Evolutionary conservation across 2,888 invertebrate genomes (phyloP).

Genomic region (Cataglyphis albicans): DNA sequence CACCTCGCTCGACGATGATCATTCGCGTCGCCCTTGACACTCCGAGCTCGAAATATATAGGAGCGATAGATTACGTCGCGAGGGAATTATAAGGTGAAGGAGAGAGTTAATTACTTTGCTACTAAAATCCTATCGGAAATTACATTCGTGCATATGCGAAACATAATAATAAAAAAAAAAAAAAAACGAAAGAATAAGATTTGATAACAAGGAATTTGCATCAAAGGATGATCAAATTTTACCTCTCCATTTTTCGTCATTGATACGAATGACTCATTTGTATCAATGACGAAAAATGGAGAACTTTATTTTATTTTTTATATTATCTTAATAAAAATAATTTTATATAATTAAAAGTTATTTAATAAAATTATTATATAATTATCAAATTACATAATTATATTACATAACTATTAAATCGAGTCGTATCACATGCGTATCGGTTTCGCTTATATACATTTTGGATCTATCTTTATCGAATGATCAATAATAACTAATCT

Average conservation of each 20-base stretch:
- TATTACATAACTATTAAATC: background rate
- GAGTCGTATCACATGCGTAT: background rate
- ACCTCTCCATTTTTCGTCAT: too few relatives aligned
- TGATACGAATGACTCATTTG: background rate
- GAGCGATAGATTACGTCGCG: constrained; percentile 24
- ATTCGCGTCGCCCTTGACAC: constrained; percentile 11
- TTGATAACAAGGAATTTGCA: background rate
- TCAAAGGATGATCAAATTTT: too few relatives aligned
- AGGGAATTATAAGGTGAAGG: background rate
- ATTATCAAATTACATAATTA: background rate
- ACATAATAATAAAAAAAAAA: background rate
- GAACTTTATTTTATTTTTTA: background rate
- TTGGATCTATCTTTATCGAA: background rate
- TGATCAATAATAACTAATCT: background rate
- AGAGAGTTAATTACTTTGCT: constrained; percentile 4
- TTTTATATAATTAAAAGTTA: background rate
- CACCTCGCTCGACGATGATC: constrained; percentile 13
- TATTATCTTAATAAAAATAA: background rate
- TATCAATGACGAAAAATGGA: background rate
- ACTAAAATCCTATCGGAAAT: background rate
- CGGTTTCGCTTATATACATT: background rate
- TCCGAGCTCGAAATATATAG: background rate
- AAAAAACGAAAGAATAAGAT: too few relatives aligned
- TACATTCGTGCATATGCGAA: background rate
- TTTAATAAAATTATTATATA: background rate